Percentiles rank a stretch among this genome's conserved stretches.
These are phyloP conservation scores for Calyptommatus sinebrachiatus DNA, from an alignment of 2,113 vertebrate genomes.

Conservation along the genomic window DNA sequence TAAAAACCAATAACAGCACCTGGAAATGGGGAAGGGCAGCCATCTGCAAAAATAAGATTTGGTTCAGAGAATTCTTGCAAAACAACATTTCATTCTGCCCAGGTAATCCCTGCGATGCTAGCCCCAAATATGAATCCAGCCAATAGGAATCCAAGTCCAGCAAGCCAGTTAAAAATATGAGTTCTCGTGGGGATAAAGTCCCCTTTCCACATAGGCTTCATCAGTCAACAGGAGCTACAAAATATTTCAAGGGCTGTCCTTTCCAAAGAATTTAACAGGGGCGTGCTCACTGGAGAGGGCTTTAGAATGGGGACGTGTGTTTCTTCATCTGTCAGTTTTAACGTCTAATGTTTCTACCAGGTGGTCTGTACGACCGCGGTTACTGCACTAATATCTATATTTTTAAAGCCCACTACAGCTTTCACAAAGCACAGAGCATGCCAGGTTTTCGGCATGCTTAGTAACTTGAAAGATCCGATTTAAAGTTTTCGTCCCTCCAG, in stretches of 20 bases:
- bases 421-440: slow-evolving; percentile 58
- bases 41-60: too few species aligned
- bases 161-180: not conserved
- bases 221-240: not conserved
- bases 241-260: not conserved
- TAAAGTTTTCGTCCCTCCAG: slow-evolving; percentile 56
- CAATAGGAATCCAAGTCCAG: not conserved
- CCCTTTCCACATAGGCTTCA: not conserved
- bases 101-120: too few species aligned
- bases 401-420: slow-evolving; percentile 33
- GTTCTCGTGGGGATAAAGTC: not conserved
- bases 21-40: too few species aligned
- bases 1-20: too few species aligned
- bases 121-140: not conserved
- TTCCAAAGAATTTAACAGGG: not conserved
- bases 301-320: slow-evolving; percentile 1
- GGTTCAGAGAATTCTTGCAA: too few species aligned
- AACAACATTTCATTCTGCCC: too few species aligned
- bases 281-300: not conserved
- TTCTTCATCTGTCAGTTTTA: slow-evolving; percentile 53
- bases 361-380: slow-evolving; percentile 21
- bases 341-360: slow-evolving; percentile 60
- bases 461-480: slow-evolving; percentile 49
- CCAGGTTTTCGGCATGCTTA: slow-evolving; percentile 50
- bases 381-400: not conserved